phyloP scores from a whole-genome alignment of 1,140 invertebrate genomes.

The Druon quercuslanigerum region DNA sequence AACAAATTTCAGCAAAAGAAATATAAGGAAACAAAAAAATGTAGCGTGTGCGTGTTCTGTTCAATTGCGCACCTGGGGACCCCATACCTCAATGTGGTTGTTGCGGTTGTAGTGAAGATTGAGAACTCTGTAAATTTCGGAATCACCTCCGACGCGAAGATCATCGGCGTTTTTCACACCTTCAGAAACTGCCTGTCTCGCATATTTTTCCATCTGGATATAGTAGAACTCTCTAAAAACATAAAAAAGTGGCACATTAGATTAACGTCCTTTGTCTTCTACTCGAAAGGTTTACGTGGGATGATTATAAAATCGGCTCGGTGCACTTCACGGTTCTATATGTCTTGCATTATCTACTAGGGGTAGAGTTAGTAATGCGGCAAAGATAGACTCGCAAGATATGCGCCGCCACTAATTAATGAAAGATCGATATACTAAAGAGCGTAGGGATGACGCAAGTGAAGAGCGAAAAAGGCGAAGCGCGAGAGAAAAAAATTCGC shows the following conservation, averaged over 20 bases:
- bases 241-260: constrained; percentile 40
- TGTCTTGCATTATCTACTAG: constrained; percentile 3
- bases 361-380: constrained; percentile 4
- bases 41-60: constrained; percentile 68
- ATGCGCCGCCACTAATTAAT: constrained; percentile 59
- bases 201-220: constrained; percentile 99
- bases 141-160: constrained; percentile 94
- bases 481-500: constrained; percentile 23
- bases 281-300: background rate
- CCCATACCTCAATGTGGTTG: constrained; percentile 99
- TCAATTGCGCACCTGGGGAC: constrained; percentile 78
- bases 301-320: constrained; percentile 6
- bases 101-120: constrained; percentile 99
- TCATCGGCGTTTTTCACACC: constrained; percentile 95
- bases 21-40: constrained; percentile 53
- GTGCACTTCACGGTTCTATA: constrained; percentile 5
- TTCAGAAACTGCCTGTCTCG: constrained; percentile 97
- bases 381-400: constrained; percentile 39
- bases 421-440: constrained; percentile 59
- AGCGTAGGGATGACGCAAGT: constrained; percentile 21
- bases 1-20: constrained; percentile 25
- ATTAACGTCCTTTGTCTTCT: background rate
- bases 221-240: constrained; percentile 99
- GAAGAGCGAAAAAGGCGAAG: constrained; percentile 17
- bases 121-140: constrained; percentile 97